A percentile compares a stretch with the other conserved stretches of the same genome.
These are phyloP conservation scores for Drosophila repletoides DNA, from an alignment of 1,140 invertebrate species.

Conservation along the genomic window DNA sequence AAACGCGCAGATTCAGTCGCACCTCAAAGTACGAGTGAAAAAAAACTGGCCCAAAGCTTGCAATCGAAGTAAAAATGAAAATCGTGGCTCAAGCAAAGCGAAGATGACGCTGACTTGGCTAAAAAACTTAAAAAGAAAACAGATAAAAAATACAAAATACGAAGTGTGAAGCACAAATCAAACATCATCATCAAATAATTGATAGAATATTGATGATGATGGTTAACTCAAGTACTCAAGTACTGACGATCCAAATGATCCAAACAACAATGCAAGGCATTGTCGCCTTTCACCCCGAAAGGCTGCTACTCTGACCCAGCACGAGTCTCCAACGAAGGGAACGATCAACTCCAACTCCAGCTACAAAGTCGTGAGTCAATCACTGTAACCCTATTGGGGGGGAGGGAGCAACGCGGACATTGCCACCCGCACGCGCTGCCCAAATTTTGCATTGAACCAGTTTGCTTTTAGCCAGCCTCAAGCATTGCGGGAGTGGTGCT, in stretches of 20 bases:
- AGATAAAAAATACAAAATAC: conserved; percentile 22
- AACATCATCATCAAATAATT: conserved; percentile 65
- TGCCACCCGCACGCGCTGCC: conserved; percentile 60
- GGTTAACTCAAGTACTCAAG: conserved; percentile 3
- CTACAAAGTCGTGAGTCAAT: conserved; percentile 45
- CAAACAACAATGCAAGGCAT: conserved; percentile 15
- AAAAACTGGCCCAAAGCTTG: neutral
- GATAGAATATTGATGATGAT: conserved; percentile 67
- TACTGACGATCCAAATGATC: conserved; percentile 1
- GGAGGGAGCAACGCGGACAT: conserved; percentile 6
- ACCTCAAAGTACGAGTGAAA: conserved; percentile 41
- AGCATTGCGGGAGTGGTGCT: conserved; percentile 61
- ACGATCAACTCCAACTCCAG: neutral
- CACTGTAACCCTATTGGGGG: neutral
- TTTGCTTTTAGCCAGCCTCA: conserved; percentile 52
- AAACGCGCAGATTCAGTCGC: conserved; percentile 66
- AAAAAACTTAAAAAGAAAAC: conserved; percentile 24
- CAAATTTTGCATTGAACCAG: conserved; percentile 60
- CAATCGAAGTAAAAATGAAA: conserved; percentile 10
- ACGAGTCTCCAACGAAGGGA: conserved; percentile 59
- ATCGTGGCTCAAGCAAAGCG: conserved; percentile 25
- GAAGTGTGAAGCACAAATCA: conserved; percentile 66
- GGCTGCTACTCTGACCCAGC: conserved; percentile 60
- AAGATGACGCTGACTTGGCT: conserved; percentile 24
- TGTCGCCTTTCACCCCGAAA: conserved; percentile 60